Evolutionary conservation across 2,113 vertebrate genomes (phyloP).

Genomic region (Columba livia): DNA sequence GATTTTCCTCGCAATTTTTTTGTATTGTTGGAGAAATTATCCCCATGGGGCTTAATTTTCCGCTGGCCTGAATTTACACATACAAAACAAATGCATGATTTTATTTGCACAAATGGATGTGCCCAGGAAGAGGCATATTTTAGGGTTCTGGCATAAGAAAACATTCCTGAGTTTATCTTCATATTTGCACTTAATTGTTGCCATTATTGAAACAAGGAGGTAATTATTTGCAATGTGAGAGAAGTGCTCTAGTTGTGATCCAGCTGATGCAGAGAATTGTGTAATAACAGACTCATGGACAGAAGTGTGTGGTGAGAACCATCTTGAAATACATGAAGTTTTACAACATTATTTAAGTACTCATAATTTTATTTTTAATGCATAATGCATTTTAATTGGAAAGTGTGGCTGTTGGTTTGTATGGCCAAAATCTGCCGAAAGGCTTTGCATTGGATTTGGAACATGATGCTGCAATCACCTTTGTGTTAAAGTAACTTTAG

Average conservation of each 20-base stretch:
- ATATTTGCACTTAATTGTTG: neutral
- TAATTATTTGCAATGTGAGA: neutral
- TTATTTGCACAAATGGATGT: neutral
- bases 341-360: neutral
- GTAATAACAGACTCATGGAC: neutral
- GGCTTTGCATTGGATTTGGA: neutral
- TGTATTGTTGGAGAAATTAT: slow-evolving; percentile 36
- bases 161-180: neutral
- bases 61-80: neutral
- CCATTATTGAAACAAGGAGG: neutral
- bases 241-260: neutral
- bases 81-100: neutral
- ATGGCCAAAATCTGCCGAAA: neutral
- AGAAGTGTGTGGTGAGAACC: neutral
- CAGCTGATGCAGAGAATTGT: neutral
- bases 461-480: neutral
- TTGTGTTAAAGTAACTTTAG: neutral
- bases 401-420: neutral
- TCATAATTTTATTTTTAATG: neutral
- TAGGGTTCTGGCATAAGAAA: neutral
- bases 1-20: slow-evolving; percentile 12
- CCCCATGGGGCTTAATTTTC: slow-evolving; percentile 38
- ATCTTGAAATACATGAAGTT: neutral
- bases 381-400: neutral
- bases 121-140: neutral